Conservation (phyloP, 2,113 vertebrate genomes). For the Nycticebus coucang region DNA sequence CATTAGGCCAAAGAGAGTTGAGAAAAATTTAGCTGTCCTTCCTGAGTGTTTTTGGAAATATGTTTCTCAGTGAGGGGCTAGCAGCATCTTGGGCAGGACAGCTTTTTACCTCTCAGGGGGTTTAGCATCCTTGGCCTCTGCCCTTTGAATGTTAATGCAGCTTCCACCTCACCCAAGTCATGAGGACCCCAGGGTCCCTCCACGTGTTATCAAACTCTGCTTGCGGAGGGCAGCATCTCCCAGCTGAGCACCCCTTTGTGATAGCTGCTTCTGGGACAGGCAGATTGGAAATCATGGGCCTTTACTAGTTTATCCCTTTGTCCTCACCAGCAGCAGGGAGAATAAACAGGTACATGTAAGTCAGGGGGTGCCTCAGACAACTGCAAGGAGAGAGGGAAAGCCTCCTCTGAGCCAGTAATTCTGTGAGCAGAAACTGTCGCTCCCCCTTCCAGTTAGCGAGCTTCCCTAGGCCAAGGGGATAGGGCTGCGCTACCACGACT, state of each 20-base stretch:
- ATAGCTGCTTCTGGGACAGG: background rate
- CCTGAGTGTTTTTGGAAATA: background rate
- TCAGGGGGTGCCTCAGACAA: background rate
- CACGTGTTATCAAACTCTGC: fast-evolving
- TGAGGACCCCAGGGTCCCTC: background rate
- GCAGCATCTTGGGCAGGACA: background rate
- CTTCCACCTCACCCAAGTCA: background rate
- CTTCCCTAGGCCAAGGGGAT: constrained; percentile 10
- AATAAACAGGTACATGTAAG: background rate
- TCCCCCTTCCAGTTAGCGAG: background rate
- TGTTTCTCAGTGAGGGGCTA: background rate
- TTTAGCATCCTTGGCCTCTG: background rate
- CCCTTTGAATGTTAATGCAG: no score
- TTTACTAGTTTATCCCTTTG: background rate
- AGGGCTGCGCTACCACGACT: no score
- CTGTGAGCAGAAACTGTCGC: background rate
- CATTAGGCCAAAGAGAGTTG: background rate
- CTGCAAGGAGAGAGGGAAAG: background rate
- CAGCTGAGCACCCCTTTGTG: background rate
- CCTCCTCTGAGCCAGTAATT: background rate
- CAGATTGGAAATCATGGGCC: no score
- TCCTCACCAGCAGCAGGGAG: background rate
- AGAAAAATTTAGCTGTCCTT: background rate
- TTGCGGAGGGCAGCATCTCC: background rate
- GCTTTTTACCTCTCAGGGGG: background rate